Evolutionary conservation across 2,113 vertebrate genomes (phyloP).

Genomic region (Crypturellus undulatus): DNA sequence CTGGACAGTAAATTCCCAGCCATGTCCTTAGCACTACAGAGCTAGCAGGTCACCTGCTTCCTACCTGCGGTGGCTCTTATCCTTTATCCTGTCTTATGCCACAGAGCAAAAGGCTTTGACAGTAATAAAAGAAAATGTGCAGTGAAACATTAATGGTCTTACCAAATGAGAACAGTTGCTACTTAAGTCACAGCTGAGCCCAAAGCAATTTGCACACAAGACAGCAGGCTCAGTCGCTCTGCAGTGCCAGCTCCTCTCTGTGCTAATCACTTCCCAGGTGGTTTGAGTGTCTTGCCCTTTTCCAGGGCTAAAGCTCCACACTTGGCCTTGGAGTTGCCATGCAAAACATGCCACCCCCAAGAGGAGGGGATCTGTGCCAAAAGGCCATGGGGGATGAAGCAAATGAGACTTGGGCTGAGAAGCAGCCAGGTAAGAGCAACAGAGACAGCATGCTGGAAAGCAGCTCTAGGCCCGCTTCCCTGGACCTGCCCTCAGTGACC

Average conservation of each 20-base stretch:
- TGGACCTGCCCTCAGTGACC: not conserved
- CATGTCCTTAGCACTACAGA: not conserved
- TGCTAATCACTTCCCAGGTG: not conserved
- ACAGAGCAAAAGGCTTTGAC: not conserved
- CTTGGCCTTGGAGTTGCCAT: not conserved
- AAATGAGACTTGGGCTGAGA: not conserved
- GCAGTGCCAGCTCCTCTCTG: not conserved
- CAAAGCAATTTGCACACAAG: not conserved
- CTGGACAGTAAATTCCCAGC: not conserved
- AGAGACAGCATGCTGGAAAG: not conserved
- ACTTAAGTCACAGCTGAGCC: conserved; percentile 17
- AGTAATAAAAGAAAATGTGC: not conserved
- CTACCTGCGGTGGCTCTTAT: not conserved
- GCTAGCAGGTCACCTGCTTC: not conserved
- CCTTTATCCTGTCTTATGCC: no score
- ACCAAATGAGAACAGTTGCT: not conserved
- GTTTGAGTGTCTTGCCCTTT: not conserved
- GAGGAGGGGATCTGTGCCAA: no score
- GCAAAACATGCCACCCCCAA: not conserved
- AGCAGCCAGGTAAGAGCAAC: not conserved
- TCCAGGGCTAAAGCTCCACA: not conserved
- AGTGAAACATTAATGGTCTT: not conserved
- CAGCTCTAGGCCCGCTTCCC: no score
- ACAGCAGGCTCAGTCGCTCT: not conserved
- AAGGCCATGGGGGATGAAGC: not conserved